These are phyloP conservation scores for Poecilia latipinna DNA, from an alignment of 2,113 vertebrate genomes.

Conservation along the genomic window DNA sequence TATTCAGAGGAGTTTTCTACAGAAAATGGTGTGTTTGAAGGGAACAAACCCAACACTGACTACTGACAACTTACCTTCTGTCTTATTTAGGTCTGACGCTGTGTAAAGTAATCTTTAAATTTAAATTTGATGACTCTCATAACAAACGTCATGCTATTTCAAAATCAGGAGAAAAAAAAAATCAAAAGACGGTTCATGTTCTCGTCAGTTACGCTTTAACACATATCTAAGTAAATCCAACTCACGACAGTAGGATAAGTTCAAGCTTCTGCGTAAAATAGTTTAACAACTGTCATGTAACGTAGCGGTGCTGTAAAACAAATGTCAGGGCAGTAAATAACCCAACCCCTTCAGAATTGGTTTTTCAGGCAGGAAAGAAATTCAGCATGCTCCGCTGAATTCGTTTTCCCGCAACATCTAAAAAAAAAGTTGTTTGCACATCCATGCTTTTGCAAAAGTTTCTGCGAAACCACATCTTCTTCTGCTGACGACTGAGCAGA, in stretches of 20 bases:
- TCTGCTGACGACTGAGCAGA: constrained; percentile 13
- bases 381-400: constrained; percentile 28
- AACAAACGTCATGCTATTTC: no score
- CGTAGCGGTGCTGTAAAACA: neutral
- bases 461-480: constrained; percentile 44
- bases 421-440: neutral
- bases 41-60: neutral
- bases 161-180: no score
- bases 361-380: constrained; percentile 31
- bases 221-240: neutral
- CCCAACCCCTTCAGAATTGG: neutral
- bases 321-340: neutral
- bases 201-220: neutral
- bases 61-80: no score
- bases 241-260: no score
- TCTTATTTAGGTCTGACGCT: no score
- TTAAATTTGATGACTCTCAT: no score
- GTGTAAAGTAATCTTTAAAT: no score
- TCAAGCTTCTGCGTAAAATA: no score
- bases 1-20: neutral
- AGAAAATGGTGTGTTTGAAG: neutral
- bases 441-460: neutral
- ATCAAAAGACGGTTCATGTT: no score
- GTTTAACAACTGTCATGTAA: neutral
- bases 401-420: constrained; percentile 20